Evolutionary conservation across 2,113 vertebrate genomes (phyloP).

Genomic region (Sinocyclocheilus anshuiensis): DNA sequence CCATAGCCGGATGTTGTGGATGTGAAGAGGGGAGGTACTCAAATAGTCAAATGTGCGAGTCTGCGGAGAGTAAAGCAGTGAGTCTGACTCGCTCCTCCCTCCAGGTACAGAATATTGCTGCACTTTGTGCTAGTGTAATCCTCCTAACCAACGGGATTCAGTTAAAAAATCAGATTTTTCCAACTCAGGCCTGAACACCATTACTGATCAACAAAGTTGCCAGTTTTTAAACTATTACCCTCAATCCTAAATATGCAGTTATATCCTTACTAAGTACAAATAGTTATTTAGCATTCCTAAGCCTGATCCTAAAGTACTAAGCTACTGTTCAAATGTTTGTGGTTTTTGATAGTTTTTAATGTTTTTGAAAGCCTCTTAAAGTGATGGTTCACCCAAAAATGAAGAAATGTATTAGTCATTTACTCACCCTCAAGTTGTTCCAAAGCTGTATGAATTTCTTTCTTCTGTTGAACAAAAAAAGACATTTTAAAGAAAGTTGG

Average conservation of each 20-base stretch:
- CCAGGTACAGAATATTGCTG: slow-evolving; percentile 75
- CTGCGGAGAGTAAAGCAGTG: slow-evolving; percentile 97
- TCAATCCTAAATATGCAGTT: neutral
- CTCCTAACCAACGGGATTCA: slow-evolving; percentile 68
- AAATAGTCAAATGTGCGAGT: slow-evolving; percentile 99
- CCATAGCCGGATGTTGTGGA: slow-evolving; percentile 87
- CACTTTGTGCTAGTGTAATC: slow-evolving; percentile 64
- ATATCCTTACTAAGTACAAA: too few relatives aligned
- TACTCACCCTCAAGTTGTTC: too few relatives aligned
- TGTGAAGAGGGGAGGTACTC: slow-evolving; percentile 93
- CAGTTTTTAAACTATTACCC: neutral
- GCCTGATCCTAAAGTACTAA: too few relatives aligned
- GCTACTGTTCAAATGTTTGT: too few relatives aligned
- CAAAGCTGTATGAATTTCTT: too few relatives aligned
- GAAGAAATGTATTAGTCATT: too few relatives aligned
- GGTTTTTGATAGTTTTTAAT: too few relatives aligned
- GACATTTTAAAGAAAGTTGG: too few relatives aligned
- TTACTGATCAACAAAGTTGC: neutral
- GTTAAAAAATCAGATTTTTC: neutral
- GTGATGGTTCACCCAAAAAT: too few relatives aligned
- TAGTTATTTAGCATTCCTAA: too few relatives aligned
- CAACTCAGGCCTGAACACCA: neutral
- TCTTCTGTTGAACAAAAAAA: too few relatives aligned
- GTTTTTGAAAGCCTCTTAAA: too few relatives aligned
- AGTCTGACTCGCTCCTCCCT: slow-evolving; percentile 78